Percentiles rank a stretch among this genome's conserved stretches.
Conservation (phyloP, 1,140 invertebrate species). For the Ostrea edulis region DNA sequence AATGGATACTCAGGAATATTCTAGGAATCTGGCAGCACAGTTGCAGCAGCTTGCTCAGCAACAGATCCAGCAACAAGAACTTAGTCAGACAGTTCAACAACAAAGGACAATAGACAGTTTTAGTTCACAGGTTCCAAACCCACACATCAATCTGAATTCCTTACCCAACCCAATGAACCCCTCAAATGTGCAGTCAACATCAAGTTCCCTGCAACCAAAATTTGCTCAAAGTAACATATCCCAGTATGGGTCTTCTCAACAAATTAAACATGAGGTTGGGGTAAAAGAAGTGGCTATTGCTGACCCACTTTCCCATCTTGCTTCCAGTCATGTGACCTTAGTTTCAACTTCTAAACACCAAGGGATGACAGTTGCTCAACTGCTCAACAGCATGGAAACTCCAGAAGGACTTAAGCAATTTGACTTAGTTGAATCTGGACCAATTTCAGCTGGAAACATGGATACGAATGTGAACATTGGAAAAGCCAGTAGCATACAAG, state of each 20-base stretch:
- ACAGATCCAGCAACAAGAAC: conserved; percentile 44
- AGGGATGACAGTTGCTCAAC: conserved; percentile 59
- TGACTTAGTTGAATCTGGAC: not conserved
- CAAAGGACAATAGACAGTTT: conserved; percentile 11
- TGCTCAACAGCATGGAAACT: conserved; percentile 63
- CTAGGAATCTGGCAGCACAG: conserved; percentile 43
- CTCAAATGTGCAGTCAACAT: conserved; percentile 43
- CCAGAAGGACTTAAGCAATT: conserved; percentile 15
- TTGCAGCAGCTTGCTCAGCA: conserved; percentile 50
- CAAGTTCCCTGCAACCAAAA: conserved; percentile 52
- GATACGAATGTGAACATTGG: not conserved
- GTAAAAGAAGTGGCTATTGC: conserved; percentile 23
- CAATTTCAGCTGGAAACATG: not conserved
- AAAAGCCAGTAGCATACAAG: not conserved
- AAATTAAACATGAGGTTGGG: conserved; percentile 34
- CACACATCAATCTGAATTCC: conserved; percentile 21
- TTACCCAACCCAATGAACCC: conserved; percentile 51
- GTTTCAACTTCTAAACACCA: conserved; percentile 50
- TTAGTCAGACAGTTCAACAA: not conserved
- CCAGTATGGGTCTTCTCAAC: conserved; percentile 43
- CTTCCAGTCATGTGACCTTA: conserved; percentile 41
- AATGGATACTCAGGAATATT: conserved; percentile 35
- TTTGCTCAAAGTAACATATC: conserved; percentile 50
- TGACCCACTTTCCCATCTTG: conserved; percentile 36
- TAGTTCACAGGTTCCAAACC: not conserved